These are phyloP conservation scores for Crotalus helleri DNA, from an alignment of 2,113 vertebrate species.

Conservation along the genomic window DNA sequence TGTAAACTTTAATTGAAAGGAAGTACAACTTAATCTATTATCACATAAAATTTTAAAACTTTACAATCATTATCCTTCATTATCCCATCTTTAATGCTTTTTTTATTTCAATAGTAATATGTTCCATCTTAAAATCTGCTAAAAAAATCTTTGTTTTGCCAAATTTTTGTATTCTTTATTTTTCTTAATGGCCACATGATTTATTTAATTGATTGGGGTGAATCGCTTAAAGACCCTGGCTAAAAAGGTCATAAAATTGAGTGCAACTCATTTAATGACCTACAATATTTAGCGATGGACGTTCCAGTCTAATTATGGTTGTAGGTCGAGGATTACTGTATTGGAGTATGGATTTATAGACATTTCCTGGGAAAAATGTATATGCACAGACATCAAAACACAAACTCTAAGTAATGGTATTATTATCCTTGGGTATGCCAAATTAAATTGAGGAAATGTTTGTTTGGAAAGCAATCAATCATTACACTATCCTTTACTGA, in stretches of 20 bases:
- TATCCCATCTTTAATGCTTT: neutral
- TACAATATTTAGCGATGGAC: neutral
- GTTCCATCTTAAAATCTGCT: neutral
- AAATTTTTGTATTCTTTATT: neutral
- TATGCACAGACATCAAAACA: neutral
- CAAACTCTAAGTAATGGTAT: neutral
- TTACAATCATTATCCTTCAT: neutral
- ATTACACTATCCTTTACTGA: neutral
- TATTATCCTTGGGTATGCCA: neutral
- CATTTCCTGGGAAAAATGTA: neutral
- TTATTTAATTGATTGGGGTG: neutral
- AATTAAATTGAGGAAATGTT: neutral
- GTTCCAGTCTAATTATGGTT: neutral
- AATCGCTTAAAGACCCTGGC: neutral
- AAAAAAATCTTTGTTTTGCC: neutral
- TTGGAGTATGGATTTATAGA: neutral
- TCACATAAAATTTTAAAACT: neutral
- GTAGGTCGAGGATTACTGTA: neutral
- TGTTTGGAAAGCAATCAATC: slow-evolving; percentile 15
- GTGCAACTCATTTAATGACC: neutral
- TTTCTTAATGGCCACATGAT: neutral
- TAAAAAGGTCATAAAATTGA: neutral
- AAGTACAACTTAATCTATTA: neutral
- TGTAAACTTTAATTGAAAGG: neutral
- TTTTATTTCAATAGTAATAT: neutral